Evolutionary conservation across 2,113 vertebrate genomes (phyloP).

Genomic region (Cyanoliseus patagonus): DNA sequence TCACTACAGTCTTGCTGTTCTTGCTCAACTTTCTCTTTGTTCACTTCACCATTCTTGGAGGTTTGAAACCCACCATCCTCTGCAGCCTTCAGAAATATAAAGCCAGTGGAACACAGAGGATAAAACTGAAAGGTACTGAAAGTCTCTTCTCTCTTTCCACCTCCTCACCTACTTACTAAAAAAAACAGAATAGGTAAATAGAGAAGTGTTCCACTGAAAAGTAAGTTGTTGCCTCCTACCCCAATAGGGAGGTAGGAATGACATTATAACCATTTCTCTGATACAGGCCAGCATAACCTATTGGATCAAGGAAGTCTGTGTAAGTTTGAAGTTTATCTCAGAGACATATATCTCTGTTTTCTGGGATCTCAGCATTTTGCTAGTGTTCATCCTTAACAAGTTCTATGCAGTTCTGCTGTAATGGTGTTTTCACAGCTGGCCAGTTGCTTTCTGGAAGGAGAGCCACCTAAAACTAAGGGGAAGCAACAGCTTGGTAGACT

Average conservation of each 20-base stretch:
- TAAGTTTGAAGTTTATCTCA: neutral
- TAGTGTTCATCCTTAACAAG: neutral
- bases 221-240: neutral
- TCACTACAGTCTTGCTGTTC: neutral
- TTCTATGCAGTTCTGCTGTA: neutral
- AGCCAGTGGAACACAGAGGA: neutral
- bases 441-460: neutral
- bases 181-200: neutral
- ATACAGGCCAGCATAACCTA: neutral
- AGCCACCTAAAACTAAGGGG: neutral
- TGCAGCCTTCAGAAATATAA: neutral
- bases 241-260: neutral
- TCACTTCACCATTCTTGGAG: neutral
- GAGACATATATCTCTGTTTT: neutral
- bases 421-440: neutral
- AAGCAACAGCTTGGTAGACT: neutral
- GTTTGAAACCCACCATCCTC: neutral
- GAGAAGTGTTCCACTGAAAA: neutral
- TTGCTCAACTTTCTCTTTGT: neutral
- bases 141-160: neutral
- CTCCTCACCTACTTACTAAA: neutral
- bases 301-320: neutral
- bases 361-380: neutral
- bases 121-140: rapidly evolving
- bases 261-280: neutral